These are phyloP conservation scores for Globodera ellingtonae DNA, from an alignment of 1,140 invertebrate species.

Conservation along the genomic window DNA sequence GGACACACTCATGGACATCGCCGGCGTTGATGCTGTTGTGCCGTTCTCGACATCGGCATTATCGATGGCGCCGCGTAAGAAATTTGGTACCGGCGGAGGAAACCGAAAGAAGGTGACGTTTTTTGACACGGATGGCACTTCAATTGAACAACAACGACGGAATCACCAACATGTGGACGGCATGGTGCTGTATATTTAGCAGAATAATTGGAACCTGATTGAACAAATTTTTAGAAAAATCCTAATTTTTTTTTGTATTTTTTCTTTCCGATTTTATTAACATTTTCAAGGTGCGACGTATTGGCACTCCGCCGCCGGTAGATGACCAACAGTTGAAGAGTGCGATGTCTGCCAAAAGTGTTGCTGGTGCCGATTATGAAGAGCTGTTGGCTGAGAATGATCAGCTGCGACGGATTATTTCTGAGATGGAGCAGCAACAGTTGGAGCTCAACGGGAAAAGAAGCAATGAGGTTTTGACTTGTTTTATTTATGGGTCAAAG, in stretches of 20 bases:
- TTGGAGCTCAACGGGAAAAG: neutral
- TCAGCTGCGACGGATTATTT: conserved; percentile 46
- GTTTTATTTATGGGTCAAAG: neutral
- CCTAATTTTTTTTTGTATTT: neutral
- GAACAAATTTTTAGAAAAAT: neutral
- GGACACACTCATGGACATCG: conserved; percentile 28
- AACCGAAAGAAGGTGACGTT: conserved; percentile 51
- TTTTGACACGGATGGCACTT: conserved; percentile 28
- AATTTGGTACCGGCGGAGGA: neutral
- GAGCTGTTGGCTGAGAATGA: conserved; percentile 58
- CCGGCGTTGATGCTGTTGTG: neutral
- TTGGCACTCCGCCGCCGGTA: neutral
- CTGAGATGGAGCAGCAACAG: conserved; percentile 45
- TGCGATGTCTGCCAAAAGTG: neutral
- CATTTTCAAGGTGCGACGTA: neutral
- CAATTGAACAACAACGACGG: neutral
- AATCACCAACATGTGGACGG: conserved; percentile 7
- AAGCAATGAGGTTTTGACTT: conserved; percentile 19
- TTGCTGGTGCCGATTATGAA: conserved; percentile 26
- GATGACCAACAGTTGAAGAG: neutral
- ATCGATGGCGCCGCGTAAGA: neutral
- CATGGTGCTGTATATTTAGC: neutral
- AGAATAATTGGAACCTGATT: neutral
- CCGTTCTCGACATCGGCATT: too few species aligned
- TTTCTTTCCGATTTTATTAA: neutral